Percentiles rank a stretch among this genome's conserved stretches.
Conservation (phyloP, 2,888 invertebrate species). For the Muscina levida region DNA sequence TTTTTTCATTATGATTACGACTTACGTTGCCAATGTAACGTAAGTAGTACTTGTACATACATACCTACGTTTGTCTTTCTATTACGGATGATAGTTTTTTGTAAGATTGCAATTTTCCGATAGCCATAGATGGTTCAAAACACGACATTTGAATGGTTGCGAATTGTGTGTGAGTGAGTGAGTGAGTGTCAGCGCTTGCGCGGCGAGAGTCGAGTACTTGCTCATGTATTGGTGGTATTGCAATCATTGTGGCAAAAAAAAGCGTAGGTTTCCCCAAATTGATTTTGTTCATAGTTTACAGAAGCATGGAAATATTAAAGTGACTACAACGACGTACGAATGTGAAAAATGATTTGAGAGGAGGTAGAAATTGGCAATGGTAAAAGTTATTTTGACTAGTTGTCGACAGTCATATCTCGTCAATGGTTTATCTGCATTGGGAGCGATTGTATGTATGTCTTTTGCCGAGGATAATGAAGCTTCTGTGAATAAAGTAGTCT, state of each 20-base stretch:
- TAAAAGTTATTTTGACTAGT: slow-evolving; percentile 6
- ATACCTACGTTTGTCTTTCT: not conserved
- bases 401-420: slow-evolving; percentile 8
- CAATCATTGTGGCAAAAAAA: slow-evolving; percentile 21
- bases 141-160: slow-evolving; percentile 16
- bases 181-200: slow-evolving; percentile 24
- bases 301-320: slow-evolving; percentile 40
- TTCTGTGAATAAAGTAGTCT: too few relatives aligned
- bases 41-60: not conserved
- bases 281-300: slow-evolving; percentile 49
- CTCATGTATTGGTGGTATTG: slow-evolving; percentile 13
- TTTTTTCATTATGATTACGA: slow-evolving; percentile 20
- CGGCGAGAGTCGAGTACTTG: not conserved
- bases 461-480: not conserved
- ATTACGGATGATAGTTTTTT: slow-evolving; percentile 29
- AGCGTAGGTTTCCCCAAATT: slow-evolving; percentile 59
- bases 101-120: slow-evolving; percentile 49
- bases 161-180: slow-evolving; percentile 14
- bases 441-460: not conserved
- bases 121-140: slow-evolving; percentile 36
- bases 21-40: slow-evolving; percentile 21
- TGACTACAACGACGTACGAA: slow-evolving; percentile 12
- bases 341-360: slow-evolving; percentile 5
- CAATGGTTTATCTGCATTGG: not conserved
- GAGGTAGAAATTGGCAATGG: not conserved